Base-by-base conservation (phyloP, 2,888 invertebrate genomes). In the Drosophila kanekoi region DNA sequence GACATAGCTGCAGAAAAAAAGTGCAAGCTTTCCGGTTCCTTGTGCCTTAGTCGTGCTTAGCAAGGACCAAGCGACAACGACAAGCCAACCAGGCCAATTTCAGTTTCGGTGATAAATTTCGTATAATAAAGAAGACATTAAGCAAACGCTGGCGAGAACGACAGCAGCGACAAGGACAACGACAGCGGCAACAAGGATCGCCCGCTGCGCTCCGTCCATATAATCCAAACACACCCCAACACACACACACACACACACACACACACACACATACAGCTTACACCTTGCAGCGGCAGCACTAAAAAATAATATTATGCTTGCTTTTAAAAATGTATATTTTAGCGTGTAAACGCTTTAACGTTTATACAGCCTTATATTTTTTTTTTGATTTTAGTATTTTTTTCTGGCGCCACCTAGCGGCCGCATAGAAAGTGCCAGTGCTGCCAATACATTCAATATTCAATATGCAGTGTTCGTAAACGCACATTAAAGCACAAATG, bases 41-140 rank as follows among this genome's bases (percentile, higher is more conserved):
- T 47, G 56, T 49, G 54, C 57, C 52, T 58, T n/a, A 41, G 43
- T 49, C 47, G 38, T 44, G 78, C 76, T 76, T 60, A 65, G 65
- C 65, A 59, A 69, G 49, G 56, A 60, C 53, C 52, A 32, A 40
- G 41, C 23, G 48, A 70, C 49, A 67, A 60, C 63, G 79, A 75
- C 71, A 78, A 59, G 75, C 62, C 74, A 81, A 59, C 77, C 64
- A 77, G 79, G 74, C 85, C 85, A 87, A 83, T 87, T 83, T 81
- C 87, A 73, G 76, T 73, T 87, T 87, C 72, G 86, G 86, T 90
- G 90, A 87, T 87, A 90, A 90, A 87, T 90, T 87, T 82, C 74
- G 69, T 81, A 88, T 89, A 89, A 87, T 87, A 87, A 87, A 87
- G 87, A 89, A 90, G 90, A 89, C 90, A 90, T 87, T 87, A 87